Evolutionary conservation across 2,888 invertebrate species (phyloP), one percentile per base, ranked within the genome.

Genomic region (Cantharis flavilabris): DNA sequence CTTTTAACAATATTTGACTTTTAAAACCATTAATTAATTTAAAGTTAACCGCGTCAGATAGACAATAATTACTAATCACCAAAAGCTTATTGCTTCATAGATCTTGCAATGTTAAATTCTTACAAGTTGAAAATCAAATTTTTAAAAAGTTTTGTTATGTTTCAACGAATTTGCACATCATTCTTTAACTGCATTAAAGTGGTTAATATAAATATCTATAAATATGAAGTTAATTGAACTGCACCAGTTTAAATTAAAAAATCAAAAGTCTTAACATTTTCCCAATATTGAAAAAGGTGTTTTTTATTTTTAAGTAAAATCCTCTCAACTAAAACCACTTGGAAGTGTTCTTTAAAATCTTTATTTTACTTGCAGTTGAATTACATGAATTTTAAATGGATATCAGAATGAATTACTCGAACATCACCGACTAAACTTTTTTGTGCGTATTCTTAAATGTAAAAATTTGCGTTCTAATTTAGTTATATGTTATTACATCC

Each of bases 11-110:
- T 75, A 67, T 75, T 72, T 72, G 75, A 75, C 62, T 75, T 77
- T 77, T 28, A 28, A 67, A 71, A 62, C 74, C n/a, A 18, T 74
- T 74, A 74, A 77, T 74, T 74, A 74, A 77, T 74, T 74, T 23
- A 13, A 73, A 49, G 13, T 63, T 64, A 72, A 64, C 71, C 18
- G 69, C 14, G 69, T 69, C 16, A 30, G n/a, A 67, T 16, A 14
- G 9, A 13, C n/a, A 69, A 33, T 63, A 69, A 71, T 69, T 75
- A 69, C 30, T 65, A 16, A 67, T 67, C 65, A 67, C 23, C n/a
- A n/a, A 20, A 20, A 67, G 7, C 7, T n/a, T n/a, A 49, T n/a
- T 49, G 49, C n/a, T 49, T 7, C 7, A 0, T 49, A 9, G 49
- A 49, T 7, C 7, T 49, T 7, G 7, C n/a, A 5, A 49, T 7